Conservation (phyloP, 2,113 vertebrate species). For the Limanda limanda region DNA sequence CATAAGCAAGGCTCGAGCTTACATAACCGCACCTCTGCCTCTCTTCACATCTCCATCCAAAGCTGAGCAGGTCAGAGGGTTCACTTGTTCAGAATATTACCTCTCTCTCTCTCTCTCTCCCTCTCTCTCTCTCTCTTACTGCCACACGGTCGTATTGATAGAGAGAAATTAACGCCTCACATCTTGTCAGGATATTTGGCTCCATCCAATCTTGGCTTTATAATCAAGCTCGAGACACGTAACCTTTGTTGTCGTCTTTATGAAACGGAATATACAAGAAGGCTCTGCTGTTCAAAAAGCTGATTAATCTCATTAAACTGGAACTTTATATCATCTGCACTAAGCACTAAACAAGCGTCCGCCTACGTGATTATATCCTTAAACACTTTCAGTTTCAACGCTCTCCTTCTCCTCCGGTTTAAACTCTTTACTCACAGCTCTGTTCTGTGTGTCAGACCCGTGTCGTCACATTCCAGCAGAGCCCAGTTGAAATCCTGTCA, state of each 20-base stretch:
- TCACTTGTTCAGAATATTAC: background rate
- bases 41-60: slow-evolving; percentile 35
- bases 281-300: slow-evolving; percentile 31
- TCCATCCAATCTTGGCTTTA: too few species aligned
- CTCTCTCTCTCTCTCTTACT: background rate
- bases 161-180: slow-evolving; percentile 1
- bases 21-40: slow-evolving; percentile 59
- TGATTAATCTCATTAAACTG: slow-evolving; percentile 48
- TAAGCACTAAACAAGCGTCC: slow-evolving; percentile 33
- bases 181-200: background rate
- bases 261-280: slow-evolving; percentile 11
- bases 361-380: slow-evolving; percentile 53
- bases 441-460: background rate
- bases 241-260: background rate
- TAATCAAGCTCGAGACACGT: too few species aligned
- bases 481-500: too few species aligned
- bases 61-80: slow-evolving; percentile 46
- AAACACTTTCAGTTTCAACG: slow-evolving; percentile 24
- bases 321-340: slow-evolving; percentile 53
- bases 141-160: background rate
- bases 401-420: background rate
- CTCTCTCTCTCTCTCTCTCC: background rate
- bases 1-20: slow-evolving; percentile 49
- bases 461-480: too few species aligned
- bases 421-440: background rate